phyloP scores from a whole-genome alignment of 2,113 vertebrate species.

The Lepidothrix coronata region DNA sequence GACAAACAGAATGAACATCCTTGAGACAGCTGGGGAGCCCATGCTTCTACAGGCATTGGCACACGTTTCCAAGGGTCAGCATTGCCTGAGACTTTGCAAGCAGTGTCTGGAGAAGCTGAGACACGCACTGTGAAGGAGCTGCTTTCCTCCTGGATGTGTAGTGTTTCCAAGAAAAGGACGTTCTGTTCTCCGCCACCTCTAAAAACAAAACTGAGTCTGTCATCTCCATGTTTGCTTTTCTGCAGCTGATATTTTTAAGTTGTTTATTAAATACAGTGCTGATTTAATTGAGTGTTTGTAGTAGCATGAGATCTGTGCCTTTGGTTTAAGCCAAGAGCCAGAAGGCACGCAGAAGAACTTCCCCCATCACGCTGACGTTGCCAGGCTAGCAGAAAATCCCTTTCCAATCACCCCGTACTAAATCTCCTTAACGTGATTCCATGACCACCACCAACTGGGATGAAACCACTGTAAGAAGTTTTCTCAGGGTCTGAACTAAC shows the following conservation, averaged over 20 bases:
- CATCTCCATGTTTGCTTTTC: slow-evolving; percentile 25
- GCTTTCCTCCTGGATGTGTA: background rate
- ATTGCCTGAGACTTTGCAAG: background rate
- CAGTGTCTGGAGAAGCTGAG: background rate
- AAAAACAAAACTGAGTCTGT: slow-evolving; percentile 31
- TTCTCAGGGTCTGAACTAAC: background rate
- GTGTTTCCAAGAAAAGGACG: background rate
- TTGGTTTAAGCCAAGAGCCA: background rate
- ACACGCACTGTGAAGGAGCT: background rate
- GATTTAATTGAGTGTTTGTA: slow-evolving; percentile 15
- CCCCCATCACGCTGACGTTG: background rate
- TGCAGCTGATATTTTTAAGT: slow-evolving; percentile 45
- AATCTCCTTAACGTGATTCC: background rate
- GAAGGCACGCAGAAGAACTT: background rate
- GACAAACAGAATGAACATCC: fast-evolving
- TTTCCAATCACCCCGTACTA: background rate
- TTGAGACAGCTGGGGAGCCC: background rate
- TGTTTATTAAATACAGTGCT: slow-evolving; percentile 31
- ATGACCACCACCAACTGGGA: background rate
- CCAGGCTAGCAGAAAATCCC: slow-evolving; percentile 8
- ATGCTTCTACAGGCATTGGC: background rate
- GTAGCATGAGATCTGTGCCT: background rate
- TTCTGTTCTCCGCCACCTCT: background rate
- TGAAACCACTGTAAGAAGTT: background rate
- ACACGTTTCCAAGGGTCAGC: background rate